Base-by-base conservation (phyloP, 1,140 invertebrate genomes). In the Ganaspis sp. region DNA sequence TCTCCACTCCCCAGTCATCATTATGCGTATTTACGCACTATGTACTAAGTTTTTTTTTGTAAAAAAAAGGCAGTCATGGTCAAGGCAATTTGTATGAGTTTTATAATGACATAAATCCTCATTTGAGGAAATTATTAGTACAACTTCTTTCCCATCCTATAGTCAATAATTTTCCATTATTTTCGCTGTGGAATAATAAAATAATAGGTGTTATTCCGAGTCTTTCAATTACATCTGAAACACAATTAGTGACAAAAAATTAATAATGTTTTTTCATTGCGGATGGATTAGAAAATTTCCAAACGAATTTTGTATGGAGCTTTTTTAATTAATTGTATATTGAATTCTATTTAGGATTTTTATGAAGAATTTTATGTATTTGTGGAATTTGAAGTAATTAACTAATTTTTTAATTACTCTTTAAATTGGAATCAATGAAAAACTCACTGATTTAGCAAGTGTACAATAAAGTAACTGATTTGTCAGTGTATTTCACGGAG, bases 71-170 rank as follows among this genome's bases (percentile, higher is more conserved):
- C 54, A 29, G 9, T 34, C 29, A 2, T 34, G 15, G 15, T 64
- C 21, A 64, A 34, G 26, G 58, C 26, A 64, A 64, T 64, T 64
- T 29, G 11, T 64, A 64, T 11, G 15, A 64, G 11, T 64, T 29
- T 64, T 64, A 64, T 29, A 64, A 26, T 64, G 9, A 64, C 29
- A 29, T 64, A 29, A 64, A 29, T 64, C 23, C 23, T 6, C 58
- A 64, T 64, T 29, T 26, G 58, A n/a, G 58, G 23, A 64, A 64
- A 64, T 64, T 64, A 26, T 64, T 15, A 26, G 54, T 64, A 64
- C 58, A 29, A 34, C 12, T 15, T 64, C 5, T 15, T 15, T 64
- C 23, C 6, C 23, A 64, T 26, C 26, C 21, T 11, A 29, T 5
- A 29, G 23, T 29, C 23, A 64, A 64, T 29, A 29, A 64, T 29